Evolutionary conservation across 2,888 invertebrate genomes (phyloP).

Genomic region (Himalopsyche anomala): DNA sequence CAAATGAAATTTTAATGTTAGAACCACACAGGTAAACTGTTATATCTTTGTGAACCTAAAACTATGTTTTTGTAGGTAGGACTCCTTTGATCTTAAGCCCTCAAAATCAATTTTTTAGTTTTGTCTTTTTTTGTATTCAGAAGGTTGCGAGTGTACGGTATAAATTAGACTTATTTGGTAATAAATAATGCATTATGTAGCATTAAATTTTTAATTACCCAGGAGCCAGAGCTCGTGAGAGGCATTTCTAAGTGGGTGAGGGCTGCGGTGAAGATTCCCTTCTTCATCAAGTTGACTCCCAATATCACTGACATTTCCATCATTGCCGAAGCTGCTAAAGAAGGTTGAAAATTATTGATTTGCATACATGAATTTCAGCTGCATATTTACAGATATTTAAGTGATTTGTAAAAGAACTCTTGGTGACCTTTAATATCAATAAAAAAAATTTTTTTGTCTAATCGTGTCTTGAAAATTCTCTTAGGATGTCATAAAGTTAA

Average conservation of each 20-base stretch:
- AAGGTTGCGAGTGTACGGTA: too few relatives aligned
- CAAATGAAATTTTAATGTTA: too few relatives aligned
- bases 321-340: slow-evolving; percentile 93
- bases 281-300: slow-evolving; percentile 98
- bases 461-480: too few relatives aligned
- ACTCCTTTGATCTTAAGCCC: too few relatives aligned
- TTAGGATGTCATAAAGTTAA: too few relatives aligned
- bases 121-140: background rate
- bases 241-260: slow-evolving; percentile 95
- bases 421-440: too few relatives aligned
- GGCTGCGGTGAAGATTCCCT: slow-evolving; percentile 90
- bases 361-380: background rate
- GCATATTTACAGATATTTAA: background rate
- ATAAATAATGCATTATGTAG: background rate
- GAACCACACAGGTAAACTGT: too few relatives aligned
- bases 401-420: background rate
- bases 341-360: slow-evolving; percentile 76
- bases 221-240: slow-evolving; percentile 91
- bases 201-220: slow-evolving; percentile 63
- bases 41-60: too few relatives aligned
- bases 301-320: slow-evolving; percentile 96
- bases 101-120: too few relatives aligned
- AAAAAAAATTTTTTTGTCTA: too few relatives aligned
- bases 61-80: too few relatives aligned
- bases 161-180: too few relatives aligned